A percentile compares a stretch with the other conserved stretches of the same genome.
Conservation (phyloP, 1,140 invertebrate species). For the Matsumurasca onukii region DNA sequence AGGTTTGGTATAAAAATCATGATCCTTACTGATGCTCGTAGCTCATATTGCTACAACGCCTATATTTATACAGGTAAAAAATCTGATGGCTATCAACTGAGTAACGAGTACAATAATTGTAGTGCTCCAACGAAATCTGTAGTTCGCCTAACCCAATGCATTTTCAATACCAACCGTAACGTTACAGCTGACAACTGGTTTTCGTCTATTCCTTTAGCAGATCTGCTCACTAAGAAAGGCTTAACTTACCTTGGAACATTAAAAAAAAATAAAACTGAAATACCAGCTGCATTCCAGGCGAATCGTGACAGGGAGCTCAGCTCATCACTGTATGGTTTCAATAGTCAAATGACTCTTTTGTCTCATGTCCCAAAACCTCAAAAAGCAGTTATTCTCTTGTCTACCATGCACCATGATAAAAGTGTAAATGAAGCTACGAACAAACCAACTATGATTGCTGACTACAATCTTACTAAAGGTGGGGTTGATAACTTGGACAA, state of each 20-base stretch:
- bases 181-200: constrained; percentile 49
- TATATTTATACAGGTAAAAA: constrained; percentile 31
- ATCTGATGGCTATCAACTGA: constrained; percentile 28
- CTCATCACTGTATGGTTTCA: constrained; percentile 33
- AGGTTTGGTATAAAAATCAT: constrained; percentile 48
- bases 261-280: constrained; percentile 50
- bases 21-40: constrained; percentile 42
- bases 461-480: constrained; percentile 50
- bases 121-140: constrained; percentile 40
- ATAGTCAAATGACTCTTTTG: constrained; percentile 32
- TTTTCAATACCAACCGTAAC: constrained; percentile 44
- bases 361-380: constrained; percentile 44
- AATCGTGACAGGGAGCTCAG: constrained; percentile 1
- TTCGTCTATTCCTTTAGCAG: constrained; percentile 44
- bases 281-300: constrained; percentile 42
- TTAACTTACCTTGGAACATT: constrained; percentile 49
- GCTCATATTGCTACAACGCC: constrained; percentile 34
- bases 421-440: constrained; percentile 37
- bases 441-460: constrained; percentile 46
- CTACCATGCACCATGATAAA: constrained; percentile 30
- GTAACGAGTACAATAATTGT: constrained; percentile 15
- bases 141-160: constrained; percentile 41
- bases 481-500: constrained; percentile 48
- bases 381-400: constrained; percentile 41
- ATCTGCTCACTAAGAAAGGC: constrained; percentile 42